Evolutionary conservation across 2,888 invertebrate genomes (phyloP).

Genomic region (Caenorhabditis becei): DNA sequence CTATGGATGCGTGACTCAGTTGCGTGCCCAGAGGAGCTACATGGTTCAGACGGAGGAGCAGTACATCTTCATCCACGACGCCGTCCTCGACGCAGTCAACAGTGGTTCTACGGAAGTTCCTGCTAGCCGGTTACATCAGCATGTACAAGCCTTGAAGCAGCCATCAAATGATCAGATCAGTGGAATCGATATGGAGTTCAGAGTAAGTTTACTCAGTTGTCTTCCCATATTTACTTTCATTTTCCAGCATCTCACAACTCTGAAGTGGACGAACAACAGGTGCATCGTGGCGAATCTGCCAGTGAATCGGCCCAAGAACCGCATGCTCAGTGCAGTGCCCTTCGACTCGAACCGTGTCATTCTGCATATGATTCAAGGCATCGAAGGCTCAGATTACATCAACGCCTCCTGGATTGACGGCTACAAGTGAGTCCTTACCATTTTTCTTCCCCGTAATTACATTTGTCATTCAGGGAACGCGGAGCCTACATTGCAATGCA

Average conservation of each 20-base stretch:
- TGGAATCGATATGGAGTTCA: conserved; percentile 69
- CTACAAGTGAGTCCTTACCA: conserved; percentile 69
- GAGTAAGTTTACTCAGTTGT: conserved; percentile 8
- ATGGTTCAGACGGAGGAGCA: conserved; percentile 91
- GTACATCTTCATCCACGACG: conserved; percentile 99
- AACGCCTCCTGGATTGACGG: conserved; percentile 98
- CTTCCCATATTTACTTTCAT: neutral
- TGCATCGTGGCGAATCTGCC: conserved; percentile 97
- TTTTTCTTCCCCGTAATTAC: neutral
- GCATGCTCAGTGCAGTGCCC: conserved; percentile 96
- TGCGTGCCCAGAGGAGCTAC: conserved; percentile 97
- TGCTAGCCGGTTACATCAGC: conserved; percentile 93
- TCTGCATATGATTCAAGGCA: conserved; percentile 64
- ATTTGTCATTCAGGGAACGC: conserved; percentile 83
- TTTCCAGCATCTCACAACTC: conserved; percentile 90
- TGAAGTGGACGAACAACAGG: conserved; percentile 93
- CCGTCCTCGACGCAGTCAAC: conserved; percentile 95
- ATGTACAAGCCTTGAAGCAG: conserved; percentile 95
- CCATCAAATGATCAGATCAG: conserved; percentile 86
- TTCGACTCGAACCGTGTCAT: conserved; percentile 89
- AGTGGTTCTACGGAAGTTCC: conserved; percentile 95
- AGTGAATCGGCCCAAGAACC: conserved; percentile 98
- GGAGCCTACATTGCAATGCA: conserved; percentile 98
- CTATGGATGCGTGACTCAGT: conserved; percentile 97
- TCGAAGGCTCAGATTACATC: conserved; percentile 91